Evolutionary conservation across 2,797 vertebrate genomes (phyloP).

Genomic region (Pogoniulus pusillus): DNA sequence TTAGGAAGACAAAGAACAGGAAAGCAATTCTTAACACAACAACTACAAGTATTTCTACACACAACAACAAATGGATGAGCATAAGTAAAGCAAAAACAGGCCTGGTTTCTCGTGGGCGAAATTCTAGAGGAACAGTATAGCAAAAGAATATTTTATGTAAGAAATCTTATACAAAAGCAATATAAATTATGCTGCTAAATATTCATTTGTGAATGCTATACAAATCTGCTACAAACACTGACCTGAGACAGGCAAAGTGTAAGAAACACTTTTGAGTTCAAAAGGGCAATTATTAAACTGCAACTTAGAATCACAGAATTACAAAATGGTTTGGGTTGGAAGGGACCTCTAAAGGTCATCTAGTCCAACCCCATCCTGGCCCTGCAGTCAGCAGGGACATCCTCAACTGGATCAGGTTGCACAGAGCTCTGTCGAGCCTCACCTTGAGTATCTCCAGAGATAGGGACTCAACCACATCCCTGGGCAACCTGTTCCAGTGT

Average conservation of each 20-base stretch:
- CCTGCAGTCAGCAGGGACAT: no score
- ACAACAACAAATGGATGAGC: background rate
- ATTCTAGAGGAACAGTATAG: background rate
- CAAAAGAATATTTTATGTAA: background rate
- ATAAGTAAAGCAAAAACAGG: background rate
- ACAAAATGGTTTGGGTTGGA: no score
- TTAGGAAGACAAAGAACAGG: constrained; percentile 8
- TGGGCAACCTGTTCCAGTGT: no score
- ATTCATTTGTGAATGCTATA: background rate
- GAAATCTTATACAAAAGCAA: background rate
- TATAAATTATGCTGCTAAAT: background rate
- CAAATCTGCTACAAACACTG: background rate
- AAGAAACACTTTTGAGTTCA: background rate
- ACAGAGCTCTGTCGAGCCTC: no score
- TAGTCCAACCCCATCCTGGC: no score
- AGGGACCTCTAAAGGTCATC: no score
- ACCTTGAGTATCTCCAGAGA: no score
- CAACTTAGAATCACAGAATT: no score
- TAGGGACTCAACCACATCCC: no score
- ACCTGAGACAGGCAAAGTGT: background rate
- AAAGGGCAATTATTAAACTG: background rate
- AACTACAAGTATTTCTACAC: background rate
- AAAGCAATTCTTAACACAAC: background rate
- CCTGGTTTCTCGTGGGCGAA: background rate
- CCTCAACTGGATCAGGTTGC: no score